Conservation (phyloP, 1,140 invertebrate species). For the Drosophila pallidifrons region DNA sequence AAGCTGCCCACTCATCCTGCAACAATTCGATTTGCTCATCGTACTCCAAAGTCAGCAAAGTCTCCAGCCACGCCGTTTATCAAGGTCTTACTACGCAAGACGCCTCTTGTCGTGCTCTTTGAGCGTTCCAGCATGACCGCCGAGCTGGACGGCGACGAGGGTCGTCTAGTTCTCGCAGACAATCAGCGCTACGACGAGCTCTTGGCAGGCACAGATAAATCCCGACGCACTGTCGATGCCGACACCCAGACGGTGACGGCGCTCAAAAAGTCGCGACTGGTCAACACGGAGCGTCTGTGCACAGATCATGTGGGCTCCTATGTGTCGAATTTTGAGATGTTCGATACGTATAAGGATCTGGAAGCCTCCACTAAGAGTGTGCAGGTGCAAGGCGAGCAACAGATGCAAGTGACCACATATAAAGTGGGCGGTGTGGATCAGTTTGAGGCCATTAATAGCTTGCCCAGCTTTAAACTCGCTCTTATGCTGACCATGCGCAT, state of each 20-base stretch:
- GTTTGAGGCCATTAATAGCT: conserved; percentile 74
- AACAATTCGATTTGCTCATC: neutral
- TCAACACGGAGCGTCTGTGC: conserved; percentile 86
- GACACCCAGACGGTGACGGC: conserved; percentile 89
- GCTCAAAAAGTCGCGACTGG: conserved; percentile 87
- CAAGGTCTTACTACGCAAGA: conserved; percentile 88
- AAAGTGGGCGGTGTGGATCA: conserved; percentile 75
- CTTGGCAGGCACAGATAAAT: conserved; percentile 87
- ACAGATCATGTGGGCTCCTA: conserved; percentile 87
- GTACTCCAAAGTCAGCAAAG: conserved; percentile 36
- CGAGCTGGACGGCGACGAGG: conserved; percentile 87
- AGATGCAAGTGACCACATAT: conserved; percentile 81
- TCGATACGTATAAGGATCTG: conserved; percentile 87
- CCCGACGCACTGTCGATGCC: conserved; percentile 87
- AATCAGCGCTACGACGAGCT: conserved; percentile 89
- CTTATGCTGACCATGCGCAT: conserved; percentile 88
- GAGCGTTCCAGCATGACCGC: conserved; percentile 88
- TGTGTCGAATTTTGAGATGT: conserved; percentile 91
- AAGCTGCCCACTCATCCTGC: conserved; percentile 11
- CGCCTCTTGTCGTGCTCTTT: conserved; percentile 88
- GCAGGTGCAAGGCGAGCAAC: conserved; percentile 84
- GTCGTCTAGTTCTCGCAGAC: conserved; percentile 86
- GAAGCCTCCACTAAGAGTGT: conserved; percentile 79
- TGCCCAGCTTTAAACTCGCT: conserved; percentile 87
- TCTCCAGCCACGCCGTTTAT: conserved; percentile 77